phyloP scores from a whole-genome alignment of 2,113 vertebrate genomes.

The Triplophysa siluroides region DNA sequence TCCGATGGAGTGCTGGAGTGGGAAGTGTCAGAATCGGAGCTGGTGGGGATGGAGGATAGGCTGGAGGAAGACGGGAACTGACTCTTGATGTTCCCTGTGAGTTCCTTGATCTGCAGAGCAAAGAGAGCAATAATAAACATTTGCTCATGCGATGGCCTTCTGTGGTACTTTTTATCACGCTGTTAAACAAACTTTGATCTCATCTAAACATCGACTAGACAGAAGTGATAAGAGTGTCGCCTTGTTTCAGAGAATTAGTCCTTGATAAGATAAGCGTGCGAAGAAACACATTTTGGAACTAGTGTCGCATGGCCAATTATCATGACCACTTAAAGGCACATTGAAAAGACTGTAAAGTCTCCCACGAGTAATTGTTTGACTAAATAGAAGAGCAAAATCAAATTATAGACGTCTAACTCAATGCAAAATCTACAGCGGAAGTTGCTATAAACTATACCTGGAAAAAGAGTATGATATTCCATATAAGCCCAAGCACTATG shows the following conservation, averaged over 20 bases:
- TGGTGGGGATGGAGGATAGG: conserved; percentile 86
- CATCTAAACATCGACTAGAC: conserved; percentile 3
- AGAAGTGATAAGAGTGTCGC: background rate
- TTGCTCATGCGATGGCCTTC: background rate
- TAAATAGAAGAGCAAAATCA: background rate
- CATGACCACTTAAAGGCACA: background rate
- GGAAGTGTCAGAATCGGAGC: conserved; percentile 86
- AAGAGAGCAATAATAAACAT: conserved; percentile 27
- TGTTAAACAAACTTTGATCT: background rate
- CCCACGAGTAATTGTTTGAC: background rate
- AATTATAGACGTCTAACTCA: background rate
- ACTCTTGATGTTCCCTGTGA: conserved; percentile 92
- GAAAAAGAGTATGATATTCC: conserved; percentile 98
- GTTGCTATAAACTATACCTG: conserved; percentile 76
- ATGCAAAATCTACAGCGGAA: background rate
- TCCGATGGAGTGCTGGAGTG: conserved; percentile 78
- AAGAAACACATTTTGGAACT: conserved; percentile 2
- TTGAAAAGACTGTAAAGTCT: background rate
- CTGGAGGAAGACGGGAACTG: conserved; percentile 87
- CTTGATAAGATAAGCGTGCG: background rate
- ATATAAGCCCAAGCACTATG: conserved; percentile 92
- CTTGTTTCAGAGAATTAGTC: background rate
- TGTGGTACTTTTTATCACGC: background rate
- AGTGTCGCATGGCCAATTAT: background rate
- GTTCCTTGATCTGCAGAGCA: conserved; percentile 88